Conservation (phyloP, 2,797 vertebrate genomes). For the Zenarchopterus dispar region DNA sequence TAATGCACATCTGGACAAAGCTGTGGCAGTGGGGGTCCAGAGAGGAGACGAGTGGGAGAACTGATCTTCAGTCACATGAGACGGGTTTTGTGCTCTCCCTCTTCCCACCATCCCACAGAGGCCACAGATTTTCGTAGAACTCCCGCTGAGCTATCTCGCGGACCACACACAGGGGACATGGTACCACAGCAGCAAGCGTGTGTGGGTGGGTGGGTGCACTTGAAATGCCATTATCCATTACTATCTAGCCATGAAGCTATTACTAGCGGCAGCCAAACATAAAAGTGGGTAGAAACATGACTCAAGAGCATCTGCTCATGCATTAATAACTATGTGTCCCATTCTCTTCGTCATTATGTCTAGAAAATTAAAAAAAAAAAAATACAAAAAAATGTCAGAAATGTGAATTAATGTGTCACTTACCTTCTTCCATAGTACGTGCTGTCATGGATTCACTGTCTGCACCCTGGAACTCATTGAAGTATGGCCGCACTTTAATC, state of each 20-base stretch:
- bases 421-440: constrained; percentile 94
- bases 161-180: constrained; percentile 65
- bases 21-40: constrained; percentile 64
- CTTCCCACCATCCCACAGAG: constrained; percentile 54
- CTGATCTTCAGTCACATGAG: constrained; percentile 57
- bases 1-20: constrained; percentile 51
- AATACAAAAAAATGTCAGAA: constrained; percentile 19
- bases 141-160: constrained; percentile 64
- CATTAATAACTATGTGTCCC: constrained; percentile 30
- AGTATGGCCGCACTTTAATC: constrained; percentile 95
- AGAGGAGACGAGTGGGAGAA: constrained; percentile 47
- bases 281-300: constrained; percentile 49
- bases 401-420: constrained; percentile 44
- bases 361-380: constrained; percentile 13
- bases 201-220: constrained; percentile 70
- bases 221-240: constrained; percentile 75
- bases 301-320: constrained; percentile 44
- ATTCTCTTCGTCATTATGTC: constrained; percentile 26
- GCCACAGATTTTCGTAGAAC: constrained; percentile 62
- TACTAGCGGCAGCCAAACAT: constrained; percentile 51
- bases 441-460: constrained; percentile 95
- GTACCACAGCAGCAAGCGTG: constrained; percentile 47
- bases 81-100: constrained; percentile 36
- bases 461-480: constrained; percentile 96
- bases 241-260: constrained; percentile 55